Conservation (phyloP, 2,888 invertebrate species). For the Tanypteryx hageni region DNA sequence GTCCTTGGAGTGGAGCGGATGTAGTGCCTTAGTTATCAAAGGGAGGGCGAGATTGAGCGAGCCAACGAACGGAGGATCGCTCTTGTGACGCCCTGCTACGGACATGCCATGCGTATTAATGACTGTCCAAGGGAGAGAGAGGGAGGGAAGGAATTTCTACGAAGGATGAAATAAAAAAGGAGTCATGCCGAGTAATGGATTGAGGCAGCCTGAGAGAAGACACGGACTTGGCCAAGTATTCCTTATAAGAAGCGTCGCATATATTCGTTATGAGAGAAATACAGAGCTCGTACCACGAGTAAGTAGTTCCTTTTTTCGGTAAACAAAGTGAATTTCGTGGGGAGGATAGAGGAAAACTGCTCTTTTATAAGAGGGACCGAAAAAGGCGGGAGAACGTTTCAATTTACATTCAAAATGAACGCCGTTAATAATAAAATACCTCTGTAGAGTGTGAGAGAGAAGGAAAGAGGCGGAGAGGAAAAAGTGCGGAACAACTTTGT, state of each 20-base stretch:
- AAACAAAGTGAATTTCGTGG: slow-evolving; percentile 46
- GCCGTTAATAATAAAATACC: slow-evolving; percentile 56
- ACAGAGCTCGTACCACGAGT: neutral
- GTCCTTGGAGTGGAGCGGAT: too few relatives aligned
- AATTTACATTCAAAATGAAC: slow-evolving; percentile 59
- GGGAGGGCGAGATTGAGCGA: neutral
- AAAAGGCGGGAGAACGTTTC: slow-evolving; percentile 50
- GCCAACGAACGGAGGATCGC: neutral
- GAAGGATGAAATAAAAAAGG: too few relatives aligned
- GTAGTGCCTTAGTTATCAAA: neutral
- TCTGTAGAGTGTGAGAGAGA: neutral
- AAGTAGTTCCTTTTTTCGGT: slow-evolving; percentile 16
- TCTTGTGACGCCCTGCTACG: neutral
- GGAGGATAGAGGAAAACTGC: neutral
- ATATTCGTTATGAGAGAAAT: slow-evolving; percentile 37
- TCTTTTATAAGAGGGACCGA: slow-evolving; percentile 27
- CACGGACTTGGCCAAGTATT: neutral
- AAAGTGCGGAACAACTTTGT: slow-evolving; percentile 49
- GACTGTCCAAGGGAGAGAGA: neutral
- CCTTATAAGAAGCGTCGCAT: neutral
- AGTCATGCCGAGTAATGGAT: too few relatives aligned
- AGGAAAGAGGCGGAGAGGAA: slow-evolving; percentile 16
- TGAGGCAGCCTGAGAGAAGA: neutral
- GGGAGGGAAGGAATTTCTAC: too few relatives aligned
- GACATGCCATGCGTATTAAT: neutral